Conservation (phyloP, 2,113 vertebrate genomes). For the Aspidoscelis tigris region DNA sequence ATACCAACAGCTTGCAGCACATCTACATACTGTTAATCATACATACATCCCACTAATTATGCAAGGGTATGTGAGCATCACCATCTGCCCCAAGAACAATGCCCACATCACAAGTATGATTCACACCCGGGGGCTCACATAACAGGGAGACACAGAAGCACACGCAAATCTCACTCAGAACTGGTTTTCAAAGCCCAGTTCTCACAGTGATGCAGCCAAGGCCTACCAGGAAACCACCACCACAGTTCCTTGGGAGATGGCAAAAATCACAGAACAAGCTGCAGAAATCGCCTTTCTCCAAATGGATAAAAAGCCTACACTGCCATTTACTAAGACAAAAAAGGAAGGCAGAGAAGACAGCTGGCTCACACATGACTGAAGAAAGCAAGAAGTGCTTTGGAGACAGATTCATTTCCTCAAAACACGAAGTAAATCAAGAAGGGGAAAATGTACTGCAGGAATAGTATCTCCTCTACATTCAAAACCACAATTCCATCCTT, state of each 20-base stretch:
- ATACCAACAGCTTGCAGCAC: neutral
- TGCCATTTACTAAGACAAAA: neutral
- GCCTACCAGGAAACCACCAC: neutral
- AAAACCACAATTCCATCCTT: too few species aligned
- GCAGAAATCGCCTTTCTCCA: neutral
- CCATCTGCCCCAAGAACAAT: conserved; percentile 1
- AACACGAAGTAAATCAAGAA: neutral
- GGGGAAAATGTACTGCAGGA: neutral
- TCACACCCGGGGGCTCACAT: neutral
- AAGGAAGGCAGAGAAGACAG: neutral
- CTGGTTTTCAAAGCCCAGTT: neutral
- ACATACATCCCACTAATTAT: conserved; percentile 11
- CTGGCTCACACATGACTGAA: neutral
- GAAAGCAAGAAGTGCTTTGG: neutral
- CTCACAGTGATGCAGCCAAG: neutral
- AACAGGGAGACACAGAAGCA: neutral
- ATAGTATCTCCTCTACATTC: neutral
- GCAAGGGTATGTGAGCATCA: conserved; percentile 6
- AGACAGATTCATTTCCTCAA: neutral
- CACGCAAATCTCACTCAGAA: neutral
- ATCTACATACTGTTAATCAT: conserved; percentile 9
- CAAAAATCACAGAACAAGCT: neutral
- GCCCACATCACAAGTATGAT: neutral
- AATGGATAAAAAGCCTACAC: neutral
- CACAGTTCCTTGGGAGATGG: neutral